Base-by-base conservation (phyloP, 2,888 invertebrate species). In the Pomacea canaliculata region DNA sequence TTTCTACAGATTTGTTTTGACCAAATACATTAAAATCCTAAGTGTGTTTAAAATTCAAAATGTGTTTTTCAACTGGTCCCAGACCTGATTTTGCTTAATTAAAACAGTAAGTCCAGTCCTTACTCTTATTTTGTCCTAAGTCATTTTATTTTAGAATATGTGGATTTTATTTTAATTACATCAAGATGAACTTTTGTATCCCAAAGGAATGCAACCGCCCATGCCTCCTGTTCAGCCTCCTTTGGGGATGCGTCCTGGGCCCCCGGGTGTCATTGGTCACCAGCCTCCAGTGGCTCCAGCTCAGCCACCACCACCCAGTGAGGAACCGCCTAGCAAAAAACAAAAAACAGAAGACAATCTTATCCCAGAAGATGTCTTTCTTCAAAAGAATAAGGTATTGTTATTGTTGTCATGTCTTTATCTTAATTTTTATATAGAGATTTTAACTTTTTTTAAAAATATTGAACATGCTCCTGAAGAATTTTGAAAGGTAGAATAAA, bases 331-430 rank as follows among this genome's bases (percentile, higher is more conserved):
- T 0, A 93, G 94, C 78, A 99, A 99, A 92, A 95, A 96, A 89
- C 92, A 95, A 79, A 94, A 97, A 80, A 96, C 96, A 0, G 99
- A 99, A 91, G 98, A 98, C 88, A 94, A 95, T 70, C 93, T 99
- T 13, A 94, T 98, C 82, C 95, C 98, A 0, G 99, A 99, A 92
- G 93, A 93, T 76, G 94, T 95, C 73, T 97, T 96, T 91, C 82
- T 92, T 70, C 85, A 84, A 70, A 84, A 76, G 71, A 79, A 87
- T 76, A 86, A 85, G 84, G 87, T 87, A 23, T 23, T n/a, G 23
- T 60, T 60, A n/a, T 18, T 60, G 60, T 18, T 37, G 37, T 37
- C 37, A 37, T 37, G 37, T 37, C 37, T 37, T 37, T 37, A 37
- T 37, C 5, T 3, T 19, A 60, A 60, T 60, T 60, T 60, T 60